Base-by-base conservation (phyloP, 1,140 invertebrate species). In the Leptoteleia sp. region DNA sequence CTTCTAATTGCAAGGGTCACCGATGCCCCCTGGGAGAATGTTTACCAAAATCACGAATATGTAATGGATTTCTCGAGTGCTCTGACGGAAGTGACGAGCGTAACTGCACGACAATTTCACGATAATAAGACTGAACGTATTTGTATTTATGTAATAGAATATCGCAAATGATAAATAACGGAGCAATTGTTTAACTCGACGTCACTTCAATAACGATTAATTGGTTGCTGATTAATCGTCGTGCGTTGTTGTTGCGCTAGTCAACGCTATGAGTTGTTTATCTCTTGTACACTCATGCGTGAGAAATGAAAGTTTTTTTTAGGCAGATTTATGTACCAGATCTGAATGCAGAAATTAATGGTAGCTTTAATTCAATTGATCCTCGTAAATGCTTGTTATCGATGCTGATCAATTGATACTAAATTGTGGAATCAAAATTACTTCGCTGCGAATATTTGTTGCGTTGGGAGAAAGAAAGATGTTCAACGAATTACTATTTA, bases 61-160 rank as follows among this genome's bases (percentile, higher is more conserved):
- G 94, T 82, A 95, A 95, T 81, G 93, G 94, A 6, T 94, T 93
- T 81, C 91, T 94, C 64, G 94, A 95, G 82, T 95, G 94, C 81
- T 92, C 92, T 25, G 93, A 94, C 77, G 93, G 93, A 12, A 94
- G 93, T 83, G 93, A 94, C 85, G 93, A 94, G 80, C 83, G 85
- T 25, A 84, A 87, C 48, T 91, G 91, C 54, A 64, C 68, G 37
- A 35, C 40, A 13, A 76, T 64, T 62, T 62, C 38, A 13, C 29
- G 37, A 68, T 76, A 13, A 80, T 65, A 76, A 80, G 67, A 79
- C 77, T 76, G 70, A 71, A 43, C 5, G 8, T 43, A 55, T 54
- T 35, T n/a, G 27, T 78, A 71, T 59, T 71, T 65, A 71, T 48
- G 8, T 48, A 55, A 29, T 35, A 61, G 42, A 25, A 11, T 52